These are phyloP conservation scores for Tetragonula clypearis DNA, from an alignment of 1,140 invertebrate genomes.

Conservation along the genomic window DNA sequence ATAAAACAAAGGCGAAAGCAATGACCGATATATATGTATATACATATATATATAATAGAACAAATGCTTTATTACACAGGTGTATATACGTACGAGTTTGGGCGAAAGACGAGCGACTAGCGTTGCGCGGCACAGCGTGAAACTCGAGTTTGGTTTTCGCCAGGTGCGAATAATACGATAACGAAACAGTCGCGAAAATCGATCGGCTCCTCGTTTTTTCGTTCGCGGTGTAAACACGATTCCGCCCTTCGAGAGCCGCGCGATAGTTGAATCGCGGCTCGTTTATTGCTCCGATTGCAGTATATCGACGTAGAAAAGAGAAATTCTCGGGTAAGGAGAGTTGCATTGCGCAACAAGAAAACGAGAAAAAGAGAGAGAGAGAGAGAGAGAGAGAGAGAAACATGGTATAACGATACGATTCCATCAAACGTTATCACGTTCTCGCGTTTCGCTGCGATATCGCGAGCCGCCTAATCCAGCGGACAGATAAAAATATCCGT, in stretches of 20 bases:
- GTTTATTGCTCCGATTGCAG: background rate
- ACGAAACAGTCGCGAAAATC: conserved; percentile 23
- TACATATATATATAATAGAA: background rate
- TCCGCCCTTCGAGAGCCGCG: background rate
- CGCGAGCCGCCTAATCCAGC: conserved; percentile 48
- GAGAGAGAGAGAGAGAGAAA: background rate
- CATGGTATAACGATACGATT: background rate
- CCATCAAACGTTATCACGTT: conserved; percentile 49
- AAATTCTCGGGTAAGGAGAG: background rate
- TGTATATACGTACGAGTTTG: background rate
- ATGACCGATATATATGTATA: background rate
- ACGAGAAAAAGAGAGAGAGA: too few relatives aligned
- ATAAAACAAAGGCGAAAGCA: background rate
- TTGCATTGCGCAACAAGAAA: background rate
- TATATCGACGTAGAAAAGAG: too few relatives aligned
- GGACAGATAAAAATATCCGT: conserved; percentile 71
- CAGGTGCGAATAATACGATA: conserved; percentile 28
- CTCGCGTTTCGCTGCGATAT: conserved; percentile 44
- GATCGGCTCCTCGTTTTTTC: conserved; percentile 7
- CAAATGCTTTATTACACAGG: background rate
- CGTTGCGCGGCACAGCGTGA: background rate
- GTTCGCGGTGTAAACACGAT: background rate
- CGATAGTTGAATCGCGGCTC: too few relatives aligned
- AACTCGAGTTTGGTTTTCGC: background rate
- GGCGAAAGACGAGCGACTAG: background rate